Evolutionary conservation across 2,797 vertebrate genomes (phyloP).

Genomic region (Coendou prehensilis): DNA sequence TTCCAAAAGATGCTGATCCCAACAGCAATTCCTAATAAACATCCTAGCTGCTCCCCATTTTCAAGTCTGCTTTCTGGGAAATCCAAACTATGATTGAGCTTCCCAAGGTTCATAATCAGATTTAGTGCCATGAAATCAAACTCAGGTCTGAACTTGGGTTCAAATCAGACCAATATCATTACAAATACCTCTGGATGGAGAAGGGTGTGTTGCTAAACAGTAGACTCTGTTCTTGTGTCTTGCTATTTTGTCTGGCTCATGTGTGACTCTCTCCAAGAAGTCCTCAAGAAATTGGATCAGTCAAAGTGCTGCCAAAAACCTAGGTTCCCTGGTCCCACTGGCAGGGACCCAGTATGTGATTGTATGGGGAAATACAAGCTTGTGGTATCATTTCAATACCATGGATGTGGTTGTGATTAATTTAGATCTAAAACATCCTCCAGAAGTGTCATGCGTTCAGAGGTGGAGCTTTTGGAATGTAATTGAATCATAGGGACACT

Average conservation of each 20-base stretch:
- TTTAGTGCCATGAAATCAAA: neutral
- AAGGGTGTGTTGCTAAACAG: neutral
- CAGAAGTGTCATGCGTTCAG: neutral
- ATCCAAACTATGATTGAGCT: too few relatives aligned
- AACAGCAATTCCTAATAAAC: neutral
- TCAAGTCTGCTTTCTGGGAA: neutral
- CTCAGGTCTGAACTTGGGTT: neutral
- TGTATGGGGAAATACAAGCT: neutral
- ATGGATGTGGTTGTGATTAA: neutral
- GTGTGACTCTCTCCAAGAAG: neutral
- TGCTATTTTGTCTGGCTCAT: neutral
- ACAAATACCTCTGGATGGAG: neutral
- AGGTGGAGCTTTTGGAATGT: neutral
- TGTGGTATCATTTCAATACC: neutral
- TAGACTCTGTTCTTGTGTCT: neutral
- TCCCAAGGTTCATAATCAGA: neutral
- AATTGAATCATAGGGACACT: neutral
- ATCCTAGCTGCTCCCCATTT: neutral
- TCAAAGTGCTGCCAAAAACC: neutral
- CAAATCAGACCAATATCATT: neutral
- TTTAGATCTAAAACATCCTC: neutral
- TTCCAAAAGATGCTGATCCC: neutral
- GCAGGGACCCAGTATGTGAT: neutral
- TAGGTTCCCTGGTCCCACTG: neutral
- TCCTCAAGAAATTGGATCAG: neutral